phyloP scores from a whole-genome alignment of 30 jellyfish, hydroid and myxozoan species.

The Pelagia noctiluca region DNA sequence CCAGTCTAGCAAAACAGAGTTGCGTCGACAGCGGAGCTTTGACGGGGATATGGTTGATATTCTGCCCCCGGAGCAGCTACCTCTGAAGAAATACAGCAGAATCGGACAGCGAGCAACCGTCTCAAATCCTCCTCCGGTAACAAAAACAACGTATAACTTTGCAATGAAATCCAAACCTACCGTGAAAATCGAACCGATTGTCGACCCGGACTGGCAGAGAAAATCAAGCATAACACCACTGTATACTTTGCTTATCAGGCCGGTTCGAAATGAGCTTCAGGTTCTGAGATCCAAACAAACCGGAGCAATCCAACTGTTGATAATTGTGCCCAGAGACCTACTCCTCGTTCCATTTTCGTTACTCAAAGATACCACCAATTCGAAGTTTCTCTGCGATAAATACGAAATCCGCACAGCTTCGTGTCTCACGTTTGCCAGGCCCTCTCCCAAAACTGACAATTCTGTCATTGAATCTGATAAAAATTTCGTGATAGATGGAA shows the following conservation, averaged over 20 bases:
- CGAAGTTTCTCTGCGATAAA: slow-evolving; percentile 64
- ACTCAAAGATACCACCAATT: slow-evolving; percentile 56
- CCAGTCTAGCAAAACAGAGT: slow-evolving; percentile 67
- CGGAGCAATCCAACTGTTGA: slow-evolving; percentile 58
- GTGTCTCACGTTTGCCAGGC: slow-evolving; percentile 40
- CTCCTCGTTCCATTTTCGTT: slow-evolving; percentile 88
- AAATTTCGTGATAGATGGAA: slow-evolving; percentile 57
- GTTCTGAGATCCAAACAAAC: slow-evolving; percentile 44
- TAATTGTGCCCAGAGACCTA: slow-evolving; percentile 86
- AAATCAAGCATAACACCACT: slow-evolving; percentile 68
- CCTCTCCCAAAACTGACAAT: neutral
- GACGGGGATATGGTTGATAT: slow-evolving; percentile 84
- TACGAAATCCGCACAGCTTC: slow-evolving; percentile 57
- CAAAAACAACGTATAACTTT: slow-evolving; percentile 63
- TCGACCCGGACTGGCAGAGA: slow-evolving; percentile 69
- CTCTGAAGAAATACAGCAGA: slow-evolving; percentile 73
- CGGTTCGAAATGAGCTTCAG: slow-evolving; percentile 69
- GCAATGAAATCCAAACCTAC: slow-evolving; percentile 62
- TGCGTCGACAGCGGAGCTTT: slow-evolving; percentile 76
- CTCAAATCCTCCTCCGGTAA: slow-evolving; percentile 44
- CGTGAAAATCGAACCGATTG: slow-evolving; percentile 39
- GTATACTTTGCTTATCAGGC: slow-evolving; percentile 78
- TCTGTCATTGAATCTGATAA: slow-evolving; percentile 6
- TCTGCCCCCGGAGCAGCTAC: slow-evolving; percentile 68
- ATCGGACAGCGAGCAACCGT: slow-evolving; percentile 82